These are phyloP conservation scores for Dolichopus griseipennis DNA, from an alignment of 2,888 invertebrate genomes.

Conservation along the genomic window DNA sequence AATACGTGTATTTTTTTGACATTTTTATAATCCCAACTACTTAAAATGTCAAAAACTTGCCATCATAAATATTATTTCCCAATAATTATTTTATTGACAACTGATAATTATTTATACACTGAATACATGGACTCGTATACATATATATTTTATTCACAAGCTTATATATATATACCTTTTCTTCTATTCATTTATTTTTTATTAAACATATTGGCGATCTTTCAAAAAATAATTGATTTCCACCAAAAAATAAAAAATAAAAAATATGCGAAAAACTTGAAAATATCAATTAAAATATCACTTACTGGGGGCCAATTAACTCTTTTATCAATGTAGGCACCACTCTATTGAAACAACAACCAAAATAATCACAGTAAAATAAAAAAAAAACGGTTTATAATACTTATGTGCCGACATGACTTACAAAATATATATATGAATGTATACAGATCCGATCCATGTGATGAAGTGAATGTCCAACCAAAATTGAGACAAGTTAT, in stretches of 20 bases:
- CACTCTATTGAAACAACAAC: too few species aligned
- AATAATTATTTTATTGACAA: not conserved
- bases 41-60: not conserved
- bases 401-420: too few species aligned
- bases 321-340: not conserved
- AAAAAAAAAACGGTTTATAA: too few species aligned
- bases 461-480: too few species aligned
- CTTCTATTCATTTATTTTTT: not conserved
- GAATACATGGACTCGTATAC: not conserved
- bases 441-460: too few species aligned
- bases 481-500: too few species aligned
- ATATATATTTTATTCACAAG: not conserved
- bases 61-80: not conserved
- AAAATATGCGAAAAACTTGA: not conserved
- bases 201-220: not conserved
- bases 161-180: too few species aligned
- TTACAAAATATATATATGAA: too few species aligned
- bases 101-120: not conserved
- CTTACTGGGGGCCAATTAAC: not conserved
- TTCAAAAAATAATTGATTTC: not conserved
- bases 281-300: conserved; percentile 3
- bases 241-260: not conserved
- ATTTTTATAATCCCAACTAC: too few species aligned
- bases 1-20: too few species aligned
- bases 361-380: too few species aligned